Evolutionary conservation across 2,888 invertebrate genomes (phyloP).

Genomic region (Schizaphis graminum): DNA sequence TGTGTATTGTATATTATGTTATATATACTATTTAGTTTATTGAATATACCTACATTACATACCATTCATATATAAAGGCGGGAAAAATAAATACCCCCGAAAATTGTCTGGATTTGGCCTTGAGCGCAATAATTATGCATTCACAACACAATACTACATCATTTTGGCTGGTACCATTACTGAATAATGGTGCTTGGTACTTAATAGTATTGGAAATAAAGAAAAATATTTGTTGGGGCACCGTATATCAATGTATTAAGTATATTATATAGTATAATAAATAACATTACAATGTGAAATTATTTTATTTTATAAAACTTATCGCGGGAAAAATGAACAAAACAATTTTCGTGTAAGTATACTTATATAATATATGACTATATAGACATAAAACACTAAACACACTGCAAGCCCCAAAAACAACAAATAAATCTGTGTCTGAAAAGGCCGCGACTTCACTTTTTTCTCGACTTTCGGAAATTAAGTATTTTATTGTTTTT

Average conservation of each 20-base stretch:
- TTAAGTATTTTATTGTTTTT: slow-evolving; percentile 3
- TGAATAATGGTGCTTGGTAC: not conserved
- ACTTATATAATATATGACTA: not conserved
- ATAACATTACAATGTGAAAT: not conserved
- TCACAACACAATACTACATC: not conserved
- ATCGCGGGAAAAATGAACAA: not conserved
- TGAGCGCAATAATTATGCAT: not conserved
- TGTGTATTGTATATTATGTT: not conserved
- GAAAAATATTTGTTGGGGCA: not conserved
- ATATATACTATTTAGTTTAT: not conserved
- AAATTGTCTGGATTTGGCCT: not conserved
- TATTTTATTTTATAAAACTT: not conserved
- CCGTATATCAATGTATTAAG: slow-evolving; percentile 51
- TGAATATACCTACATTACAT: not conserved
- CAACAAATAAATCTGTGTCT: not conserved
- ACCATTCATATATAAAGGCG: not conserved
- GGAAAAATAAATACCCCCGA: not conserved
- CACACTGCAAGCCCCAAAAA: not conserved
- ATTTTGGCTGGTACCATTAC: not conserved
- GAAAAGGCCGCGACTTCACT: not conserved
- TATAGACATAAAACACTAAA: not conserved
- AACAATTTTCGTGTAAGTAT: not conserved
- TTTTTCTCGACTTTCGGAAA: not conserved
- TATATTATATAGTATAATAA: slow-evolving; percentile 10
- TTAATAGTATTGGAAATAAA: not conserved